Base-by-base conservation (phyloP, 1,140 invertebrate species). In the Choristoneura fumiferana region DNA sequence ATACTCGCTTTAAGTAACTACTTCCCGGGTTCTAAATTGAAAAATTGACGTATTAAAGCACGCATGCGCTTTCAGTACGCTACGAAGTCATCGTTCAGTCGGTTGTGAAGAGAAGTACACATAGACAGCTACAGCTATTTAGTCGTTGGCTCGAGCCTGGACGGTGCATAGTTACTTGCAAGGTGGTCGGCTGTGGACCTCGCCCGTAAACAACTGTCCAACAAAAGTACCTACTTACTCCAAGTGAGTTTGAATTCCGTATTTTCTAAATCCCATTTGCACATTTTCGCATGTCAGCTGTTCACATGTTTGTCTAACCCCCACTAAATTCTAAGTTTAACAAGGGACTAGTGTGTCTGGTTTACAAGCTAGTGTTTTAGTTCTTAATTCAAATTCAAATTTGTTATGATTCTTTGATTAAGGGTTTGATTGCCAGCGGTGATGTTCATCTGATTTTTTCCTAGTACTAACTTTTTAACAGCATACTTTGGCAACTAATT, bases 21-120 rank as follows among this genome's bases (percentile, higher is more conserved):
- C 69, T 73, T 78, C 76, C 77, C 77, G 76, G 76, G 69, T 52
- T 69, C 60, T 76, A 67, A 69, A 81, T 83, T 79, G 69, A 72
- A 79, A 75, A 79, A 83, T 83, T 79, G 80, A 79, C 76, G 71
- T 74, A 65, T 69, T 73, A 49, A 62, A 52, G 53, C 60, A 77
- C 81, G 81, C 81, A 84, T 78, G 81, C 81, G 81, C 78, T 54
- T 67, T 64, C 33, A 58, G 49, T 71, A 52, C 63, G 57, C 17
- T 56, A 58, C 73, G 81, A 81, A 84, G 81, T 81, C 67, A 84
- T 77, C 73, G 9, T 15, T 18, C 29, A 35, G 13, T 29, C 13
- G 52, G 29, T 54, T 29, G 35, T 36, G 52, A 34, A 54, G 22
- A 35, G 33, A 49, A 49, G 17, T 22, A 49, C 43, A 33, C 43